Conservation (phyloP, 2,797 vertebrate species). For the Neosilurus hyrtlii region DNA sequence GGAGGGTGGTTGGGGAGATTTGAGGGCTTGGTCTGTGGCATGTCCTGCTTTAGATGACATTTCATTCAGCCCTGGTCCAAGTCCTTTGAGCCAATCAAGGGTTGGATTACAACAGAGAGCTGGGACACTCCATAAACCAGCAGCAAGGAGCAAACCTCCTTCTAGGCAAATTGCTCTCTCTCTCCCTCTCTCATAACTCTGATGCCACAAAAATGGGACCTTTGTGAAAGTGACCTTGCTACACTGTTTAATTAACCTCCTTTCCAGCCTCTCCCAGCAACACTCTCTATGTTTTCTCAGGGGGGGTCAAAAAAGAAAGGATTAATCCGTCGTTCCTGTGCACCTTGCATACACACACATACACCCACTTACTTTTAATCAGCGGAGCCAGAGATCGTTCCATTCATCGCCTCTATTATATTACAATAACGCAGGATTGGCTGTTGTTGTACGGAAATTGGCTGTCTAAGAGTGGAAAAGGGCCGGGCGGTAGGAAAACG, state of each 20-base stretch:
- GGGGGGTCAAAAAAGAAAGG: slow-evolving; percentile 34
- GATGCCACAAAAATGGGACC: slow-evolving; percentile 52
- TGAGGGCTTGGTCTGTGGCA: slow-evolving; percentile 21
- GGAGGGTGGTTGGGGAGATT: background rate
- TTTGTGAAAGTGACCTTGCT: slow-evolving; percentile 51
- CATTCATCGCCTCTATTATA: slow-evolving; percentile 53
- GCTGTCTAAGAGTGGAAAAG: slow-evolving; percentile 66
- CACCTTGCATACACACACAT: slow-evolving; percentile 58
- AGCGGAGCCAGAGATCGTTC: slow-evolving; percentile 32
- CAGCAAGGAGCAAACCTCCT: slow-evolving; percentile 43
- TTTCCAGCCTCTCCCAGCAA: slow-evolving; percentile 44
- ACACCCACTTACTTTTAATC: slow-evolving; percentile 42
- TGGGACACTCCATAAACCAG: slow-evolving; percentile 35
- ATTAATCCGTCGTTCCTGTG: slow-evolving; percentile 43
- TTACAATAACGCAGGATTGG: slow-evolving; percentile 59
- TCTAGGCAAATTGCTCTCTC: slow-evolving; percentile 34
- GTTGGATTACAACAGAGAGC: slow-evolving; percentile 51
- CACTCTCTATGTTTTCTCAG: slow-evolving; percentile 48
- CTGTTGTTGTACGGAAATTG: slow-evolving; percentile 73
- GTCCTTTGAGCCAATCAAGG: slow-evolving; percentile 41
- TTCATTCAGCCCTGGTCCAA: slow-evolving; percentile 45
- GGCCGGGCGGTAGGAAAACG: slow-evolving; percentile 47
- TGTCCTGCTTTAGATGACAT: slow-evolving; percentile 46
- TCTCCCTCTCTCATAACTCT: slow-evolving; percentile 36
- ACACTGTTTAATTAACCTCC: slow-evolving; percentile 57